Conservation (phyloP, 2,113 vertebrate species). For the Centrocercus urophasianus region DNA sequence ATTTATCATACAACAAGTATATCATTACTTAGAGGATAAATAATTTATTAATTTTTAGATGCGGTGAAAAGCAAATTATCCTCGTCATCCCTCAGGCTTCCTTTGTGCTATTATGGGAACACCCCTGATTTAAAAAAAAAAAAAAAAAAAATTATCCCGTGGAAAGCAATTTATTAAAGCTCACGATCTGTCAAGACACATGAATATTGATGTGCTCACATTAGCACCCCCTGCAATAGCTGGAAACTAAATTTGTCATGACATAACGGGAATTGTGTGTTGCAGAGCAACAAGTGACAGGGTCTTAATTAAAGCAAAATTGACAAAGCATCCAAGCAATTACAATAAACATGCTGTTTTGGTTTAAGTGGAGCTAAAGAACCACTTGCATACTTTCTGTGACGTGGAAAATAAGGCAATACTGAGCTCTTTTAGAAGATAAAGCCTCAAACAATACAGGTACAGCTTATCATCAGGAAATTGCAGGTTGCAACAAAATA, state of each 20-base stretch:
- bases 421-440: background rate
- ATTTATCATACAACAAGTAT: background rate
- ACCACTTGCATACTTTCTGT: background rate
- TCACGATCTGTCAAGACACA: slow-evolving; percentile 34
- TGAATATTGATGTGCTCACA: slow-evolving; percentile 61
- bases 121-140: slow-evolving; percentile 28
- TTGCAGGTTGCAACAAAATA: background rate
- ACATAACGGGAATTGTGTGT: slow-evolving; percentile 22
- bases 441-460: background rate
- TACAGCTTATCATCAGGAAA: background rate
- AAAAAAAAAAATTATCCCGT: slow-evolving; percentile 12
- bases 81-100: background rate
- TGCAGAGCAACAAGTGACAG: slow-evolving; percentile 46
- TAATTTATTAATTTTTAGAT: background rate
- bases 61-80: background rate
- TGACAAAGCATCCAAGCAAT: background rate
- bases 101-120: slow-evolving; percentile 13
- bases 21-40: background rate
- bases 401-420: background rate
- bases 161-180: slow-evolving; percentile 52
- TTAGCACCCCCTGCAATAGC: slow-evolving; percentile 41
- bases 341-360: background rate
- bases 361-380: background rate
- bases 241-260: slow-evolving; percentile 43
- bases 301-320: slow-evolving; percentile 45